phyloP scores from a whole-genome alignment of 2,797 vertebrate species.

The Anomalospiza imberbis region DNA sequence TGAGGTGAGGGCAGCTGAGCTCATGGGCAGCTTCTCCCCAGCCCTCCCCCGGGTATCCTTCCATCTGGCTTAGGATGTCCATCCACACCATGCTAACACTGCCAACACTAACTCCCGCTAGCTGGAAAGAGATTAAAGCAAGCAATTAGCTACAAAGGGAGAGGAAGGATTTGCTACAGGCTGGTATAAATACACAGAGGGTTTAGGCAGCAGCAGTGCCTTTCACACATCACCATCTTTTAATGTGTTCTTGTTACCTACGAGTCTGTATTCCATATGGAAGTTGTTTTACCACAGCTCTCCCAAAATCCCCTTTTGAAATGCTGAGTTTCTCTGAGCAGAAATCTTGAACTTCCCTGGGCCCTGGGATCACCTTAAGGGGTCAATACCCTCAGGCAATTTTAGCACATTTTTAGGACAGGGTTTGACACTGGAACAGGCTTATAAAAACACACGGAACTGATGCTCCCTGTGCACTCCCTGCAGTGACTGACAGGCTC shows the following conservation, averaged over 20 bases:
- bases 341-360: not conserved
- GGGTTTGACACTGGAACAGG: not conserved
- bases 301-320: not conserved
- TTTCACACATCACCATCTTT: not conserved
- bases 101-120: not conserved
- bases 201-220: not conserved
- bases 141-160: not conserved
- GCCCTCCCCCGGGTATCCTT: not conserved
- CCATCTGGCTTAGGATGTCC: not conserved
- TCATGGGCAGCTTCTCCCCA: not conserved
- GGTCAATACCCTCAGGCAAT: not conserved
- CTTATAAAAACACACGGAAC: not conserved
- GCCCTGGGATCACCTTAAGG: not conserved
- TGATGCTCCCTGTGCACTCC: not conserved
- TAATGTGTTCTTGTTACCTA: not conserved
- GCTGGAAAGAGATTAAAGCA: not conserved
- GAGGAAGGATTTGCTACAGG: not conserved
- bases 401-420: not conserved
- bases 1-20: fast-evolving
- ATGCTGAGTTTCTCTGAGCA: not conserved
- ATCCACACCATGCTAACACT: fast-evolving
- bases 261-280: fast-evolving
- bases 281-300: not conserved
- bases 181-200: not conserved
- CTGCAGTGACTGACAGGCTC: not conserved